These are phyloP conservation scores for Salvator merianae DNA, from an alignment of 2,113 vertebrate species.

Conservation along the genomic window DNA sequence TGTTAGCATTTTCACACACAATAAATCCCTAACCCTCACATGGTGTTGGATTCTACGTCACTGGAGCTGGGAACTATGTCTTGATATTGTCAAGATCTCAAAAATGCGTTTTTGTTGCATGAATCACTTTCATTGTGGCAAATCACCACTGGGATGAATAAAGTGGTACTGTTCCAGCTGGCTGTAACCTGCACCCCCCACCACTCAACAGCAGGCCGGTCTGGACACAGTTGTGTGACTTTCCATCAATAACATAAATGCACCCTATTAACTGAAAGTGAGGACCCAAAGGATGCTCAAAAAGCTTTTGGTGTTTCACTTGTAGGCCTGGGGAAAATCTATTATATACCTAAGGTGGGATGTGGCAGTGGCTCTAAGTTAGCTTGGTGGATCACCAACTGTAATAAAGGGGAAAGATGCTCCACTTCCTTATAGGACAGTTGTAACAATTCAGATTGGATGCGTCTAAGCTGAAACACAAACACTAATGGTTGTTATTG, in stretches of 20 bases:
- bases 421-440: background rate
- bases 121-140: background rate
- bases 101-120: constrained; percentile 50
- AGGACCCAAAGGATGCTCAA: background rate
- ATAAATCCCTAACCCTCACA: constrained; percentile 28
- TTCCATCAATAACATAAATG: background rate
- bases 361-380: background rate
- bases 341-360: no score
- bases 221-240: no score
- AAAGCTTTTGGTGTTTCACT: background rate
- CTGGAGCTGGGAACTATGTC: constrained; percentile 37
- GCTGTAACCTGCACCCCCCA: background rate
- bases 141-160: constrained; percentile 66
- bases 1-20: constrained; percentile 60
- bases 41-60: constrained; percentile 33
- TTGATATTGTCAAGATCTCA: background rate
- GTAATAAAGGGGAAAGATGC: background rate
- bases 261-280: no score
- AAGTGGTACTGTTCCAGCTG: background rate
- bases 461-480: background rate
- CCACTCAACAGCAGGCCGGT: background rate
- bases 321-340: background rate
- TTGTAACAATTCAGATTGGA: background rate
- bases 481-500: background rate
- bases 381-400: background rate